Percentiles rank a stretch among this genome's conserved stretches.
These are phyloP conservation scores for Hoplodrina blanda DNA, from an alignment of 2,888 invertebrate species.

Conservation along the genomic window DNA sequence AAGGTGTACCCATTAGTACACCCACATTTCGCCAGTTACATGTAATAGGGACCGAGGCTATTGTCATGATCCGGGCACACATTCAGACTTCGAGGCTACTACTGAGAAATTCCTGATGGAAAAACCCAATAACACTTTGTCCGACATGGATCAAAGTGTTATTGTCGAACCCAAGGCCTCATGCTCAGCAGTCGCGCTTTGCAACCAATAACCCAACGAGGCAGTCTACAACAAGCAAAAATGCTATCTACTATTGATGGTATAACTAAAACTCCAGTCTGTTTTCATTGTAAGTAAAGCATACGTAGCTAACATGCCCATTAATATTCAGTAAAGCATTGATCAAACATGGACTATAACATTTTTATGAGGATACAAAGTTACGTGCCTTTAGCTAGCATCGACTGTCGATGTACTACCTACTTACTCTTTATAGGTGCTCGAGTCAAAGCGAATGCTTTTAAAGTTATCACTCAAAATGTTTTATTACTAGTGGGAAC, in stretches of 20 bases:
- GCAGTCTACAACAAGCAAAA: too few relatives aligned
- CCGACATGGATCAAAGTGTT: too few relatives aligned
- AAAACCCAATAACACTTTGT: too few relatives aligned
- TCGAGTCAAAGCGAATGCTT: constrained; percentile 83
- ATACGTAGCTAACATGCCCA: constrained; percentile 24
- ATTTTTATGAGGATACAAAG: constrained; percentile 67
- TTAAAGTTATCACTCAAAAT: constrained; percentile 85
- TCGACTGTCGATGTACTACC: constrained; percentile 62
- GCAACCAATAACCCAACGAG: too few relatives aligned
- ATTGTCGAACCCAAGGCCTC: too few relatives aligned
- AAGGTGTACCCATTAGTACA: too few relatives aligned
- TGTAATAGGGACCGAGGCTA: too few relatives aligned
- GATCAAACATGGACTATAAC: constrained; percentile 56
- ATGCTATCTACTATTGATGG: neutral
- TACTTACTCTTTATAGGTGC: constrained; percentile 74
- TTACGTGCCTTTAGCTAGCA: constrained; percentile 49
- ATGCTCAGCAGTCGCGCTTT: too few relatives aligned
- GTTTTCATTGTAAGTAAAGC: constrained; percentile 24
- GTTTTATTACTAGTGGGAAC: constrained; percentile 85
- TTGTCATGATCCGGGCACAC: too few relatives aligned
- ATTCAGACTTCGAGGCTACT: too few relatives aligned
- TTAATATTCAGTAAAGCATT: constrained; percentile 49
- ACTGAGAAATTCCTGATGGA: too few relatives aligned
- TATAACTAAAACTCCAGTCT: neutral
- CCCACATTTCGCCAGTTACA: too few relatives aligned